A percentile compares a stretch with the other conserved stretches of the same genome.
These are phyloP conservation scores for Craseonycteris thonglongyai DNA, from an alignment of 2,113 vertebrate genomes.

Conservation along the genomic window DNA sequence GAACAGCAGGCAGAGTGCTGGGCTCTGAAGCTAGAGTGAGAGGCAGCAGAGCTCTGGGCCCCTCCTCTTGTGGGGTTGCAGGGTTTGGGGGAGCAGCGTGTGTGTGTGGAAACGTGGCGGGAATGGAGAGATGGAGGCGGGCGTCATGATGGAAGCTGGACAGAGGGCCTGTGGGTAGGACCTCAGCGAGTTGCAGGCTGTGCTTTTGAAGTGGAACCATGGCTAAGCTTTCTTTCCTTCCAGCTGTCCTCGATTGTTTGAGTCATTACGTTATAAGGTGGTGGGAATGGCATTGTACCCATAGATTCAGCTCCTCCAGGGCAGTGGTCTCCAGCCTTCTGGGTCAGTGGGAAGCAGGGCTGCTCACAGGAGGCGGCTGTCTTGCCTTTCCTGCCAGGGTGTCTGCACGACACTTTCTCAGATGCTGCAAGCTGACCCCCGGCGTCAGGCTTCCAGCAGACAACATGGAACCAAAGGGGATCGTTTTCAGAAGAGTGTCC, in stretches of 20 bases:
- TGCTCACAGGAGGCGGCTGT: not conserved
- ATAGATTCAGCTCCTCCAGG: rapidly evolving
- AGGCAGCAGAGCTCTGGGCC: not conserved
- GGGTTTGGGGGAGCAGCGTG: not conserved
- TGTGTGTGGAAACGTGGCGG: not conserved
- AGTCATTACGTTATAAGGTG: not conserved
- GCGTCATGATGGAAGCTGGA: rapidly evolving
- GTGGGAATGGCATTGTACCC: not conserved
- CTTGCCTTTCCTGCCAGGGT: not conserved
- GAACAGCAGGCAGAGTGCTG: too few species aligned
- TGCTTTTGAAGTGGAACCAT: not conserved
- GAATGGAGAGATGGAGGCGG: rapidly evolving
- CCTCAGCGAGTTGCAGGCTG: not conserved
- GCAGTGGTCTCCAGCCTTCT: not conserved
- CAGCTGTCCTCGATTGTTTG: not conserved
- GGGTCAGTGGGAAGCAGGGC: not conserved
- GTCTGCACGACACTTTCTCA: not conserved
- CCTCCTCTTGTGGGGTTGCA: not conserved
- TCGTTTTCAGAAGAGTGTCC: slow-evolving; percentile 3
- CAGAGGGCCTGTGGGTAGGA: rapidly evolving
- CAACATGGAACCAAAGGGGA: slow-evolving; percentile 33
- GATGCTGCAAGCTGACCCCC: slow-evolving; percentile 8
- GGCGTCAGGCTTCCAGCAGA: slow-evolving; percentile 10
- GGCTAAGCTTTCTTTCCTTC: not conserved
- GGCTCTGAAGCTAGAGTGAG: not conserved